These are phyloP conservation scores for Spodoptera littoralis DNA, from an alignment of 2,888 invertebrate species.

Conservation along the genomic window DNA sequence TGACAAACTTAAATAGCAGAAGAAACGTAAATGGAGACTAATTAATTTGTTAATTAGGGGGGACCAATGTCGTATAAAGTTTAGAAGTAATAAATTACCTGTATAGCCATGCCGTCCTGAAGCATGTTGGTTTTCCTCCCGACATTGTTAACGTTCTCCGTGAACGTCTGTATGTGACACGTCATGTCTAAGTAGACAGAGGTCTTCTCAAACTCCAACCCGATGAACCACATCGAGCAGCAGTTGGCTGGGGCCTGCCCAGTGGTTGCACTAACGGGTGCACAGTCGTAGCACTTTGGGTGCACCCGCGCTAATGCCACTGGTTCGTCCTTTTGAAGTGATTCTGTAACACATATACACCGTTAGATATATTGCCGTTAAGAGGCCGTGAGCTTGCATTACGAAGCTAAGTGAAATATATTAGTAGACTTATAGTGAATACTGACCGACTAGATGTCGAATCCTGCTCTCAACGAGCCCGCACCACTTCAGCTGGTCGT, in stretches of 20 bases:
- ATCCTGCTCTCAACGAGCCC: constrained; percentile 99
- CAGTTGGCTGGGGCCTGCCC: constrained; percentile 86
- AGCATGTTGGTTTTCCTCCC: constrained; percentile 92
- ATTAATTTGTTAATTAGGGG: too few species aligned
- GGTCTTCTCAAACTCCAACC: constrained; percentile 93
- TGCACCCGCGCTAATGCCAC: constrained; percentile 98
- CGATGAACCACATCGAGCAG: constrained; percentile 99
- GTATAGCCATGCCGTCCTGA: constrained; percentile 92
- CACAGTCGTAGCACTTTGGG: constrained; percentile 93
- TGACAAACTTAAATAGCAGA: too few species aligned
- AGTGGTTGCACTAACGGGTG: constrained; percentile 80
- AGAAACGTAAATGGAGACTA: too few species aligned
- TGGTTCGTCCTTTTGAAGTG: constrained; percentile 96
- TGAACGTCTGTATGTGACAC: constrained; percentile 96
- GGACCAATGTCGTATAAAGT: too few species aligned
- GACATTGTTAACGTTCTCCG: constrained; percentile 94
- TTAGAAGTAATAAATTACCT: constrained; percentile 72
- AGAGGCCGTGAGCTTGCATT: too few species aligned
- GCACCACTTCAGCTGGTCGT: constrained; percentile 98
- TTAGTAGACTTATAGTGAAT: neutral
- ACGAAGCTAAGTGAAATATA: too few species aligned
- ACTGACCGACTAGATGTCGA: constrained; percentile 94
- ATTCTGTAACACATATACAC: constrained; percentile 82
- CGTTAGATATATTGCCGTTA: neutral
- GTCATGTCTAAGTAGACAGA: constrained; percentile 97